Base-by-base conservation (phyloP, 2,888 invertebrate genomes). In the Dynastes hyllus region DNA sequence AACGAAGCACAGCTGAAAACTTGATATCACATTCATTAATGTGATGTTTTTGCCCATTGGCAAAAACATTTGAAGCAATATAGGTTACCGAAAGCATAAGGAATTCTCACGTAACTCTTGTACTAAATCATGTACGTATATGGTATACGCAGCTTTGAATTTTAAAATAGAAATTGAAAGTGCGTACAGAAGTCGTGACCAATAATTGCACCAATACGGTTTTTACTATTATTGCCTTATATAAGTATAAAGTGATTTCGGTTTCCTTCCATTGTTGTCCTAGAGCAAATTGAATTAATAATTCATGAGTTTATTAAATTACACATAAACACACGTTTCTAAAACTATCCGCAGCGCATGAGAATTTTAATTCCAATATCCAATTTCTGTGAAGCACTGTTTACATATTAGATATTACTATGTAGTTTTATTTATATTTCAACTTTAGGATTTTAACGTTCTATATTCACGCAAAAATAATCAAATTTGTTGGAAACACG, bases 161-260 rank as follows among this genome's bases (percentile, higher is more conserved):
- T 40, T 69, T 58, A 73, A 73, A 58, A 16, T 8, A 16, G 40
- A 55, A 58, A 73, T 40, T 73, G 73, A 73, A 73, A 73, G 73
- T 73, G 45, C 37, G 40, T 58, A 58, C 3, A 61, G 22, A 61
- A 13, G 13, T 32, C 9, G 13, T 40, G 11, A 40, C 22, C 13
- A 69, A 69, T 29, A 51, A 69, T 69, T 69, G 51, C 69, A 51
- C 13, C 40, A 51, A 51, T 22, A 40, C n/a, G 3, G 27, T 29
- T n/a, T 29, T 63, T 63, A 32, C 32, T 32, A 13, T 29, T 58
- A 22, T 58, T 58, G 22, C 55, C 22, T 53, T 70, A 27, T 70
- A 27, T 70, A 53, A 70, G 32, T 6, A 8, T 51, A 32, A 32
- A 32, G 6, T 58, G 22, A 1, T 22, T 6, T 22, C 22, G 4